Evolutionary conservation across 2,888 invertebrate species (phyloP).

Genomic region (Rhopalosiphum nymphaeae): DNA sequence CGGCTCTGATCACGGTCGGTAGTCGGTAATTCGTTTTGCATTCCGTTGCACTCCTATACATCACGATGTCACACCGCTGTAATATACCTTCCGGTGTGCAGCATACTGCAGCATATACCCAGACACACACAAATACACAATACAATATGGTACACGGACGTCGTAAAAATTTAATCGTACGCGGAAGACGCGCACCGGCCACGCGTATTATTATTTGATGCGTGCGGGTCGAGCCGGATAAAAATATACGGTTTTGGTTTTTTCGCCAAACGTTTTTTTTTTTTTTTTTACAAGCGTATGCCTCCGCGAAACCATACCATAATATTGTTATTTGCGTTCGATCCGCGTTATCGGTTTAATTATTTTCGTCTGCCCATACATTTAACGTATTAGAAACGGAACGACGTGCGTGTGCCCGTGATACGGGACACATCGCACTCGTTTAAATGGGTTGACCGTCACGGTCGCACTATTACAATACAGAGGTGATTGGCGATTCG

Average conservation of each 20-base stretch:
- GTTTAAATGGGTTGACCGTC: conserved; percentile 27
- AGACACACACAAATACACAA: not conserved
- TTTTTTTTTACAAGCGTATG: not conserved
- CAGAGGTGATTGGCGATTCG: conserved; percentile 6
- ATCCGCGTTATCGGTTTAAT: not conserved
- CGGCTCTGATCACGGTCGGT: too few species aligned
- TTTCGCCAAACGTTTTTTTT: not conserved
- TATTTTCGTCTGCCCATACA: not conserved
- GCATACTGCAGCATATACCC: too few species aligned
- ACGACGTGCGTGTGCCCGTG: not conserved
- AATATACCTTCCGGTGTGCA: too few species aligned
- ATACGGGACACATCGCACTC: not conserved
- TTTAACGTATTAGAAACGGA: not conserved
- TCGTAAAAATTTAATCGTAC: not conserved
- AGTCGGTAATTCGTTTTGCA: too few species aligned
- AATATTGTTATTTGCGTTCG: not conserved
- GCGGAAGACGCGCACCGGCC: not conserved
- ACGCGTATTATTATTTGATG: not conserved
- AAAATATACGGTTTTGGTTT: not conserved
- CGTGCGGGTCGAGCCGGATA: not conserved
- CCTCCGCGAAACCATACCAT: not conserved
- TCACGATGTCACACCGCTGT: too few species aligned
- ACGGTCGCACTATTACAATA: not conserved
- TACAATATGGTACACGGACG: not conserved
- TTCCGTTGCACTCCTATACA: too few species aligned